phyloP scores from a whole-genome alignment of 2,888 invertebrate species.

The Dryocosmus kuriphilus region DNA sequence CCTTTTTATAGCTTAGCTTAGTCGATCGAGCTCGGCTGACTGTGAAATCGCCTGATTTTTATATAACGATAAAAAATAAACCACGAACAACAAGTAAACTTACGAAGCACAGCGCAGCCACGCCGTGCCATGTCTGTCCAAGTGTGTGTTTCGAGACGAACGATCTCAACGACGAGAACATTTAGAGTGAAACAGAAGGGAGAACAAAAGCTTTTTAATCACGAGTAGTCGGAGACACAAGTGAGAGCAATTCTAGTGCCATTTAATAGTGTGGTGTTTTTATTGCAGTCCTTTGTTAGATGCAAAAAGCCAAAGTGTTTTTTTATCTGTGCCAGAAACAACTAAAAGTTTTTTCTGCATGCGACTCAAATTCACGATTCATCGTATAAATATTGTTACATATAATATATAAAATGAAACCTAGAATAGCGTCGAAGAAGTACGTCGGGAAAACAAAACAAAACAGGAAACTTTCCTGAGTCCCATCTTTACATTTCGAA shows the following conservation, averaged over 20 bases:
- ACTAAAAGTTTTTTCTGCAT: constrained; percentile 76
- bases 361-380: constrained; percentile 76
- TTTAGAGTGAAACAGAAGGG: constrained; percentile 56
- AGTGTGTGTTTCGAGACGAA: constrained; percentile 64
- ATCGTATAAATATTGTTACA: constrained; percentile 81
- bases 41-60: constrained; percentile 73
- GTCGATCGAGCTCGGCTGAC: constrained; percentile 71
- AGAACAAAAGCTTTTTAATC: constrained; percentile 71
- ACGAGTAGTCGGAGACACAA: constrained; percentile 73
- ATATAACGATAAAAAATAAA: constrained; percentile 62
- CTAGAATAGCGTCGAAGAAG: constrained; percentile 69
- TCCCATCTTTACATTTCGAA: constrained; percentile 64
- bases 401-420: constrained; percentile 78
- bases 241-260: constrained; percentile 80
- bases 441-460: constrained; percentile 62
- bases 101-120: constrained; percentile 58
- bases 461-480: constrained; percentile 45
- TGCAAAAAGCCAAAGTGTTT: constrained; percentile 79
- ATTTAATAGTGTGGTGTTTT: constrained; percentile 80
- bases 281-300: constrained; percentile 77
- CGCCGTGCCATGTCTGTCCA: constrained; percentile 65
- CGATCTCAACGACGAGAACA: constrained; percentile 56
- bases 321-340: constrained; percentile 78
- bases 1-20: constrained; percentile 76
- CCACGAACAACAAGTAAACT: constrained; percentile 47